Evolutionary conservation across 2,113 vertebrate species (phyloP).

Genomic region (Athene noctua): DNA sequence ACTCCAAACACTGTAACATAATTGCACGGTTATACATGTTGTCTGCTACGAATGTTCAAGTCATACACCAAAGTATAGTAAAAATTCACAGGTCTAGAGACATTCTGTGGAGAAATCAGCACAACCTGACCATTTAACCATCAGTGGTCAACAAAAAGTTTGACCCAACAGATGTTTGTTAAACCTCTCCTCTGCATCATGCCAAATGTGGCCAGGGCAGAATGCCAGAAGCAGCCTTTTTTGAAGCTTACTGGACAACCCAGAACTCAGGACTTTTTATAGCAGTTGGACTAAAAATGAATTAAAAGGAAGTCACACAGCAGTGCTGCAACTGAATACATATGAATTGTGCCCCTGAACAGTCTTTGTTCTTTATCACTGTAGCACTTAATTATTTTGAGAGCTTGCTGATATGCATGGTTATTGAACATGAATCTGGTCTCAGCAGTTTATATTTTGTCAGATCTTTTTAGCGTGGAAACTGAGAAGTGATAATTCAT

Average conservation of each 20-base stretch:
- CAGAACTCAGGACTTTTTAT: not conserved
- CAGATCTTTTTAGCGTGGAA: not conserved
- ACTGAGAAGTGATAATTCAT: not conserved
- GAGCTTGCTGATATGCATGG: not conserved
- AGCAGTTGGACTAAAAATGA: not conserved
- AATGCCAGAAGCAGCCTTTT: not conserved
- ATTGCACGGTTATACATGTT: not conserved
- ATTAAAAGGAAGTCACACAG: not conserved
- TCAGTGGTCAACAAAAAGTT: not conserved
- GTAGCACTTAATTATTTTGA: slow-evolving; percentile 24
- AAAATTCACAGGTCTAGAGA: not conserved
- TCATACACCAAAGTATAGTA: not conserved
- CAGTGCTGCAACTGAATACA: not conserved
- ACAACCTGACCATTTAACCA: not conserved
- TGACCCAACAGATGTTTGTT: not conserved
- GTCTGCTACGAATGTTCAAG: not conserved
- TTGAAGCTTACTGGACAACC: not conserved
- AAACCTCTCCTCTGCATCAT: not conserved
- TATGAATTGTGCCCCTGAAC: not conserved
- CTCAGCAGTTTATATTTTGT: not conserved
- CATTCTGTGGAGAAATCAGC: not conserved
- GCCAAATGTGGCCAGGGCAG: not conserved
- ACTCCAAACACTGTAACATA: not conserved
- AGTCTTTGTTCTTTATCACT: not conserved
- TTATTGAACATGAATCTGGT: not conserved